phyloP scores from a whole-genome alignment of 2,113 vertebrate genomes.

The Amphiprion ocellaris region DNA sequence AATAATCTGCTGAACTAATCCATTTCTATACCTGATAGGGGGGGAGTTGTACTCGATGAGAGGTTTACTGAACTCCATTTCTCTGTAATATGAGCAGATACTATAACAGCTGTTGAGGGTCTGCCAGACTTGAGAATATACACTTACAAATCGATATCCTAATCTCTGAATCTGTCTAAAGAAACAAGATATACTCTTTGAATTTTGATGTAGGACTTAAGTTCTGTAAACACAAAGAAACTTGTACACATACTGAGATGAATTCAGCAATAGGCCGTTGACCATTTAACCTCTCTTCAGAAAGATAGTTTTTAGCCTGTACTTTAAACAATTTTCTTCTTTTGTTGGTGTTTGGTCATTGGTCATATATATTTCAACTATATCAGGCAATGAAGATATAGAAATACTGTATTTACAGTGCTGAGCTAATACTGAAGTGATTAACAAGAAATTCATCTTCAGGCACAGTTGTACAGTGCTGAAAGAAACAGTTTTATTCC shows the following conservation, averaged over 20 bases:
- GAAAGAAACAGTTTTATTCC: conserved; percentile 53
- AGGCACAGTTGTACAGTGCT: conserved; percentile 9
- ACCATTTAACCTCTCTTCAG: neutral
- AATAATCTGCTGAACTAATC: conserved; percentile 63
- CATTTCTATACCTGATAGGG: conserved; percentile 36
- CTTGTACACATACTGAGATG: neutral
- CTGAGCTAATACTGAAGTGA: conserved; percentile 9
- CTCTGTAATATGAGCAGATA: conserved; percentile 49
- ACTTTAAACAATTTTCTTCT: neutral
- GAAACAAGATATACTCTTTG: neutral
- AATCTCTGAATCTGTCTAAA: conserved; percentile 21
- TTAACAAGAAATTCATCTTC: conserved; percentile 28
- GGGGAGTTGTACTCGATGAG: conserved; percentile 24
- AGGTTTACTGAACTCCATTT: conserved; percentile 34
- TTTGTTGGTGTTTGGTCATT: neutral
- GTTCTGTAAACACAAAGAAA: neutral
- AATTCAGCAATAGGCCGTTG: neutral
- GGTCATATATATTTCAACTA: conserved; percentile 10
- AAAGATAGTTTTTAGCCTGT: neutral
- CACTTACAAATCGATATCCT: conserved; percentile 28
- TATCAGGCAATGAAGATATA: neutral
- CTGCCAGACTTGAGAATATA: neutral
- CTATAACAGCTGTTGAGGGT: conserved; percentile 1
- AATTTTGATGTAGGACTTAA: neutral
- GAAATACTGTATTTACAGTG: conserved; percentile 2